phyloP scores from a whole-genome alignment of 2,888 invertebrate genomes.

The Acanthosepion esculentum region DNA sequence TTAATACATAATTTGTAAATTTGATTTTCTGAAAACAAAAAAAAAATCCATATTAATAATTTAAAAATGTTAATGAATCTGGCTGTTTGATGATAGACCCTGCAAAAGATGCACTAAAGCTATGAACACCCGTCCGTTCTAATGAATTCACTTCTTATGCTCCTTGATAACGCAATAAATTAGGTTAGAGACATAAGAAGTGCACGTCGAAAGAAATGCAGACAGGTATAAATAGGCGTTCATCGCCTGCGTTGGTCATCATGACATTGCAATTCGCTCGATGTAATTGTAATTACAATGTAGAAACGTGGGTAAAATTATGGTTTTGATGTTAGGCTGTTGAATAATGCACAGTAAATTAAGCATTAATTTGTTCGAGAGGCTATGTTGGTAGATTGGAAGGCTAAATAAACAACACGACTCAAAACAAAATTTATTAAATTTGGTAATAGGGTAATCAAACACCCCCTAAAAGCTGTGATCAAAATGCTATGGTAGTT shows the following conservation, averaged over 20 bases:
- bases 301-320: neutral
- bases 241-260: neutral
- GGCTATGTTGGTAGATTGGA: too few relatives aligned
- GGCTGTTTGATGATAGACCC: neutral
- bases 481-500: too few relatives aligned
- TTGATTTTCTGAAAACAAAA: neutral
- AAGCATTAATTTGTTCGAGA: too few relatives aligned
- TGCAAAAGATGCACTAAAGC: neutral
- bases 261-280: neutral
- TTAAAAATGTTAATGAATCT: neutral
- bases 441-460: too few relatives aligned
- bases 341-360: neutral
- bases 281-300: neutral
- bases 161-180: neutral
- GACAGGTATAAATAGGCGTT: neutral
- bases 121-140: neutral
- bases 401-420: too few relatives aligned
- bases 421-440: too few relatives aligned
- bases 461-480: too few relatives aligned
- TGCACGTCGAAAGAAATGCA: neutral
- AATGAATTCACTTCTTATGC: neutral
- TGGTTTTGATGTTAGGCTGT: neutral
- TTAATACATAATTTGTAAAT: neutral
- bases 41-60: slow-evolving; percentile 10
- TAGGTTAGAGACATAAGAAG: neutral